Evolutionary conservation across 2,888 invertebrate genomes (phyloP).

Genomic region (Tenthredo distinguenda): DNA sequence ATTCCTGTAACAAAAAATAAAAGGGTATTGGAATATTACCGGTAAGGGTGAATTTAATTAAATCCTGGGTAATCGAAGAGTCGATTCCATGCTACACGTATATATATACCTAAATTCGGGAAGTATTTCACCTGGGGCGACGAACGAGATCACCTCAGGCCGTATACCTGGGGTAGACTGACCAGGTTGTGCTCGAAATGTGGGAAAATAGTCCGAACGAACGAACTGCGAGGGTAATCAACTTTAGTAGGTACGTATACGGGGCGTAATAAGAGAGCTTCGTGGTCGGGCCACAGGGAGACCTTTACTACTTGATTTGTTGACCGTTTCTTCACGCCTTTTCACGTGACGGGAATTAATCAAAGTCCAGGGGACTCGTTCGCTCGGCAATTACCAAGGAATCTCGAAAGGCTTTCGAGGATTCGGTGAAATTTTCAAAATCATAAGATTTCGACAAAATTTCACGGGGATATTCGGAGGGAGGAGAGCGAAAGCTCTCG

Average conservation of each 20-base stretch:
- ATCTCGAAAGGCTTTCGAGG: not conserved
- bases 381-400: not conserved
- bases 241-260: constrained; percentile 7
- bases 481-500: not conserved
- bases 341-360: constrained; percentile 3
- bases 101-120: not conserved
- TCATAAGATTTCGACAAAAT: not conserved
- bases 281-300: not conserved
- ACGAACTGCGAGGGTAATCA: not conserved
- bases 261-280: constrained; percentile 6
- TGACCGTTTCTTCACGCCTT: not conserved
- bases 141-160: not conserved
- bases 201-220: not conserved
- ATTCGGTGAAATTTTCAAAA: too few species aligned
- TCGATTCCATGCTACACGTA: not conserved
- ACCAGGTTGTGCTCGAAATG: constrained; percentile 5
- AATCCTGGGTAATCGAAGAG: not conserved
- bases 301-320: constrained; percentile 24
- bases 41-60: not conserved
- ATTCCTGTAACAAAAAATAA: not conserved
- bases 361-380: not conserved
- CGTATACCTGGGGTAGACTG: not conserved
- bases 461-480: too few species aligned
- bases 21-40: not conserved
- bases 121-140: not conserved